Evolutionary conservation across 1,140 invertebrate species (phyloP).

Genomic region (Saccostrea echinata): DNA sequence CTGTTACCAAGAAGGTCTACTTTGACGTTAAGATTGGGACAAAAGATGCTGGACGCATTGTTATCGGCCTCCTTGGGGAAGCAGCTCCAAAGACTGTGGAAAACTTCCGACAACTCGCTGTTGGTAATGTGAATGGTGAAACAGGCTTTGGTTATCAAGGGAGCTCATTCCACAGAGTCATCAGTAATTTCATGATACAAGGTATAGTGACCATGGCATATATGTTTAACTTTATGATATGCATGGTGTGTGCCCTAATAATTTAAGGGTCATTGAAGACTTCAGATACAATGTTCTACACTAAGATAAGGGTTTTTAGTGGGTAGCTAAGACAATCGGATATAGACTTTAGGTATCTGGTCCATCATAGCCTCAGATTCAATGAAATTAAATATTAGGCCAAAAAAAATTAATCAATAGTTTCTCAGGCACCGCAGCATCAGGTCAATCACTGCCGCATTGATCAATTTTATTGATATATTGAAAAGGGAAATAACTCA

Average conservation of each 20-base stretch:
- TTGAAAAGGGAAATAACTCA: too few species aligned
- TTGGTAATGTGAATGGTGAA: conserved; percentile 23
- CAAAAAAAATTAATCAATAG: too few species aligned
- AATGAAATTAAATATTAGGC: too few species aligned
- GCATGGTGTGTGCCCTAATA: not conserved
- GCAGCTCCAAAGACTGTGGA: conserved; percentile 73
- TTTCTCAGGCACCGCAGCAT: too few species aligned
- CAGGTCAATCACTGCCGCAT: too few species aligned
- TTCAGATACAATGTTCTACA: too few species aligned
- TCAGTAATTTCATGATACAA: conserved; percentile 79
- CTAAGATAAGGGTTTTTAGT: too few species aligned
- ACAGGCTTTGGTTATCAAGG: conserved; percentile 74
- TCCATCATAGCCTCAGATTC: too few species aligned
- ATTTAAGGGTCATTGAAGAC: too few species aligned
- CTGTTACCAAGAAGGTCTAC: conserved; percentile 64
- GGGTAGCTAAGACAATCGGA: too few species aligned
- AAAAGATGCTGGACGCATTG: conserved; percentile 71
- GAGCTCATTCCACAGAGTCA: conserved; percentile 77
- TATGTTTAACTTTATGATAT: not conserved
- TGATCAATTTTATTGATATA: too few species aligned
- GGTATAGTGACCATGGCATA: conserved; percentile 68
- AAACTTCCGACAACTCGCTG: conserved; percentile 73
- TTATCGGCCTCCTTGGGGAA: conserved; percentile 76
- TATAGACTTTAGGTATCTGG: too few species aligned
- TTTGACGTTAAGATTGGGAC: conserved; percentile 73